A percentile compares a stretch with the other conserved stretches of the same genome.
Conservation (phyloP, 2,888 invertebrate species). For the Acronicta psi region DNA sequence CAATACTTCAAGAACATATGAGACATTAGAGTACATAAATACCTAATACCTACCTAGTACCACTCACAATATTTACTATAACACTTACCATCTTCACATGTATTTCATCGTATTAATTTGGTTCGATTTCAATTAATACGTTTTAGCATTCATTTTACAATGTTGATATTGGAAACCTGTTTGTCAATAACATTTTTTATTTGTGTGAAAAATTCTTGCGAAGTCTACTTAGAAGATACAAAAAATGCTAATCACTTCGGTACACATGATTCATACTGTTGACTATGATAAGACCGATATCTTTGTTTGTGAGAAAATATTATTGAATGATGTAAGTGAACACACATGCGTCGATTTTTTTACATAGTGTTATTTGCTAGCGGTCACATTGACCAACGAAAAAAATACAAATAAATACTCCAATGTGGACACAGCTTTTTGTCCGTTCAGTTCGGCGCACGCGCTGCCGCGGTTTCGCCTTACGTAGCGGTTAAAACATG, state of each 20-base stretch:
- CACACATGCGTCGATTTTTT: conserved; percentile 9
- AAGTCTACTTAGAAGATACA: conserved; percentile 4
- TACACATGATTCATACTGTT: conserved; percentile 43
- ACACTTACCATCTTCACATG: conserved; percentile 11
- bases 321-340: conserved; percentile 25
- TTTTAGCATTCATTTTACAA: neutral
- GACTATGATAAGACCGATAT: conserved; percentile 41
- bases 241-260: conserved; percentile 17
- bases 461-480: conserved; percentile 32
- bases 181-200: conserved; percentile 8
- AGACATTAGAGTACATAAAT: conserved; percentile 3
- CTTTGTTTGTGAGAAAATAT: conserved; percentile 13
- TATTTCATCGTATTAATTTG: conserved; percentile 21
- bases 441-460: conserved; percentile 42
- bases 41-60: conserved; percentile 12
- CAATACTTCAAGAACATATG: conserved; percentile 23
- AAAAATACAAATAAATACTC: conserved; percentile 19
- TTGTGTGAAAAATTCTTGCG: conserved; percentile 12
- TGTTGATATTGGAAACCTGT: conserved; percentile 11
- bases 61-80: conserved; percentile 17
- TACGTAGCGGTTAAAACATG: conserved; percentile 41
- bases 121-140: conserved; percentile 10
- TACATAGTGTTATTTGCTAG: conserved; percentile 1
- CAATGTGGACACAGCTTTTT: conserved; percentile 39
- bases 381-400: conserved; percentile 21